Conservation (phyloP, 2,888 invertebrate genomes). For the Scaptomyza caliginosa region DNA sequence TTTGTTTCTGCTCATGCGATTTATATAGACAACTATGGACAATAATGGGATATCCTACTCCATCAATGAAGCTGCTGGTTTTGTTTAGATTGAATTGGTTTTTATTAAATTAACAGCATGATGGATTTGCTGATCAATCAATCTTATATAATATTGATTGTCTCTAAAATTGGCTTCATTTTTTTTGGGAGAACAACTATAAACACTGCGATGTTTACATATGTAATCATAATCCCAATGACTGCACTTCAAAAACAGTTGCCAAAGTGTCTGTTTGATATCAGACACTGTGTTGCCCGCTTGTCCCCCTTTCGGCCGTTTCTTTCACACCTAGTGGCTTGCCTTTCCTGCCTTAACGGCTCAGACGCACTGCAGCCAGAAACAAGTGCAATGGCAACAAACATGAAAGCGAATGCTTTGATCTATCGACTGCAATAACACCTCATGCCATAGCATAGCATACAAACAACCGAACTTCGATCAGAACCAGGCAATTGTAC, state of each 20-base stretch:
- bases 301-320: slow-evolving; percentile 12
- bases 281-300: slow-evolving; percentile 67
- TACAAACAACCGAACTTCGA: no score
- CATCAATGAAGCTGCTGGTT: slow-evolving; percentile 36
- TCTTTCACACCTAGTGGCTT: slow-evolving; percentile 66
- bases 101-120: slow-evolving; percentile 42
- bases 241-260: slow-evolving; percentile 81
- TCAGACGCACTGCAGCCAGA: slow-evolving; percentile 55
- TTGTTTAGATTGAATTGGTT: slow-evolving; percentile 35
- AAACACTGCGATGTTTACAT: slow-evolving; percentile 9
- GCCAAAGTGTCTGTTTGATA: slow-evolving; percentile 80
- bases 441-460: slow-evolving; percentile 13
- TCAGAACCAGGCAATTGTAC: slow-evolving; percentile 16
- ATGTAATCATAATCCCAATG: slow-evolving; percentile 63
- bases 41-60: slow-evolving; percentile 61
- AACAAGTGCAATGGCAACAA: slow-evolving; percentile 78
- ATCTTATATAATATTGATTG: no score
- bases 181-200: slow-evolving; percentile 8
- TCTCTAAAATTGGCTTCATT: not conserved
- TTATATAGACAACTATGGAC: slow-evolving; percentile 49
- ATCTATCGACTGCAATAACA: slow-evolving; percentile 67
- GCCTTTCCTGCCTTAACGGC: not conserved
- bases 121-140: slow-evolving; percentile 62
- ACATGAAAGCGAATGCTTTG: slow-evolving; percentile 72
- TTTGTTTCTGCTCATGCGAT: slow-evolving; percentile 52